Evolutionary conservation across 2,113 vertebrate genomes (phyloP), one percentile per base, ranked within the genome.

Genomic region (Rhodinocichla rosea): DNA sequence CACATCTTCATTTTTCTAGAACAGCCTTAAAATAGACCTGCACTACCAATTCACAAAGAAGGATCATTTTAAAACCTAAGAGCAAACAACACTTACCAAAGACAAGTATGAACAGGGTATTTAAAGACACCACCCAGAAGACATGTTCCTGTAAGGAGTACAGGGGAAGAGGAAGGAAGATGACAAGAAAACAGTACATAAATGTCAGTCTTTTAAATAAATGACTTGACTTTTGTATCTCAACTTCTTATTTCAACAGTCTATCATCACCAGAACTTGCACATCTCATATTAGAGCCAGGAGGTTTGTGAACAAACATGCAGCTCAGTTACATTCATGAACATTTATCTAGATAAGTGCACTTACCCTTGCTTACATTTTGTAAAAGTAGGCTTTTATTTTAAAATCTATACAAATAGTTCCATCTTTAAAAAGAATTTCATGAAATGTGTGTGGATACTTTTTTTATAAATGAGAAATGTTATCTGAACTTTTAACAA

Each of bases 121-220:
- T 99, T 92, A 99, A 98, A 91, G 99, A 99, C 77, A 99, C 99
- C 94, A 99, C 99, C 99, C 99, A 99, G 97, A 99, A 99, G 81
- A 99, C 99, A 90, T 99, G 99, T 59, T 99, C 99, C 99, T 99
- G 93, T 2, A 3, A 73, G 33, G 49, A 60, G 42, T 37, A 69
- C 1, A 15, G 53, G 33, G 62, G 12, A 75, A 96, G 50, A 91
- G 55, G 83, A 89, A 87, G 24, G 32, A 68, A 63, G 17, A 90
- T 6, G 26, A 62, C 8, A 80, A 67, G 76, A 57, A 90, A 91
- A 96, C 32, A 76, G 82, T 45, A 83, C 6, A n/a, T 88, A 90
- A 92, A 35, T 75, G n/a, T 62, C 42, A 78, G 37, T 45, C 24
- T 44, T 77, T 52, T 78, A 42, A 91, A 35, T n/a, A 74, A 56